Conservation (phyloP, 2,888 invertebrate genomes). For the Tuberolachnus salignus region DNA sequence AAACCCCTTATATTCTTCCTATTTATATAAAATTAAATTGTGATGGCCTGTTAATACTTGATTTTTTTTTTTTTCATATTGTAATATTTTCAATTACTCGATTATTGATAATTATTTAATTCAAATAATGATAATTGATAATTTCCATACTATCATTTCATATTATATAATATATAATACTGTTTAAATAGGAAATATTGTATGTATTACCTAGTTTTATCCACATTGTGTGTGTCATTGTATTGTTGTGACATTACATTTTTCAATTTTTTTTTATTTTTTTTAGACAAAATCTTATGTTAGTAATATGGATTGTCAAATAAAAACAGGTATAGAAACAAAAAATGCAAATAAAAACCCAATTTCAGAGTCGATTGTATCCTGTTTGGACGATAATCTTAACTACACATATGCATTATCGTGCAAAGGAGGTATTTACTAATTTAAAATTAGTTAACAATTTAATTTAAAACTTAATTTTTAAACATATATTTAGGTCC, state of each 20-base stretch:
- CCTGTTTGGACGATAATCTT: conserved; percentile 33
- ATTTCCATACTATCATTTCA: no score
- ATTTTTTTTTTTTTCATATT: no score
- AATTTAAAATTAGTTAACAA: not conserved
- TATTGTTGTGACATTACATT: not conserved
- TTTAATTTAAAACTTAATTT: not conserved
- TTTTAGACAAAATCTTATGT: conserved; percentile 25
- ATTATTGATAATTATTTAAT: no score
- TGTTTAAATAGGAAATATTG: no score
- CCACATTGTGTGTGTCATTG: no score
- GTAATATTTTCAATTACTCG: no score
- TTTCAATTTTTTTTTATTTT: not conserved
- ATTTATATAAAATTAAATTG: not conserved
- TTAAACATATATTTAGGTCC: conserved; percentile 32
- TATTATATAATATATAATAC: no score
- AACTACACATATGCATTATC: conserved; percentile 49
- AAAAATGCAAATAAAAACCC: not conserved
- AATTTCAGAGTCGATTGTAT: not conserved
- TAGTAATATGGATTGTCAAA: conserved; percentile 15
- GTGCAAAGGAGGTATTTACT: conserved; percentile 49
- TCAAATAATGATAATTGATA: no score
- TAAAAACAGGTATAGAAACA: not conserved
- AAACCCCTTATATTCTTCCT: not conserved
- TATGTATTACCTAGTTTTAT: no score
- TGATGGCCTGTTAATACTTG: no score